Conservation (phyloP, 2,113 vertebrate species). For the Chaetodon auriga region DNA sequence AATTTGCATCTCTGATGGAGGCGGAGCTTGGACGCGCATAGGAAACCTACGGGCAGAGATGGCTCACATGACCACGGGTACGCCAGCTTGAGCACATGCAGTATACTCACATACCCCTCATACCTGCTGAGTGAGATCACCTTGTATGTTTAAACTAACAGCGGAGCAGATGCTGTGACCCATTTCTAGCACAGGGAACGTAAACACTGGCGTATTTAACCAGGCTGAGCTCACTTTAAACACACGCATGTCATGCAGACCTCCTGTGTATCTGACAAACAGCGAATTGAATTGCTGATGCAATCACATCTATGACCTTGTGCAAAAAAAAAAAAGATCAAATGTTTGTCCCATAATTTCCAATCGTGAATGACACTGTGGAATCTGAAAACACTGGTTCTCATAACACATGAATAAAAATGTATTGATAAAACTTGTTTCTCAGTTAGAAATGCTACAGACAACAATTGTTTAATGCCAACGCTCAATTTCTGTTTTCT, state of each 20-base stretch:
- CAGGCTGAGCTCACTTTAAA: not conserved
- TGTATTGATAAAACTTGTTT: too few relatives aligned
- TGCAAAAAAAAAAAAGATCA: too few relatives aligned
- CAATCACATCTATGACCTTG: too few relatives aligned
- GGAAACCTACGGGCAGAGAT: conserved; percentile 85
- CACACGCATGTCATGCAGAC: not conserved
- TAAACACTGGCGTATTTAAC: not conserved
- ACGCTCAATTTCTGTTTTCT: not conserved
- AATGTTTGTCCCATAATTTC: too few relatives aligned
- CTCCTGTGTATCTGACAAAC: too few relatives aligned
- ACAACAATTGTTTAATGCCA: too few relatives aligned
- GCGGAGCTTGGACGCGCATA: conserved; percentile 98
- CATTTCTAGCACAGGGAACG: not conserved
- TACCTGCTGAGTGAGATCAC: not conserved
- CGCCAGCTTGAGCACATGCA: not conserved
- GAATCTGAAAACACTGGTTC: too few relatives aligned
- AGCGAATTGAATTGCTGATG: too few relatives aligned
- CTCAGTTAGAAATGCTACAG: too few relatives aligned
- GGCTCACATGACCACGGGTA: not conserved
- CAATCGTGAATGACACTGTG: too few relatives aligned
- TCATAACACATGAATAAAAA: too few relatives aligned
- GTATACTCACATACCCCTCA: not conserved
- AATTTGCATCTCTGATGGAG: conserved; percentile 98
- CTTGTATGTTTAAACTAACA: not conserved
- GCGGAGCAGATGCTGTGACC: conserved; percentile 13